These are phyloP conservation scores for Marisa cornuarietis DNA, from an alignment of 1,140 invertebrate genomes.

Conservation along the genomic window DNA sequence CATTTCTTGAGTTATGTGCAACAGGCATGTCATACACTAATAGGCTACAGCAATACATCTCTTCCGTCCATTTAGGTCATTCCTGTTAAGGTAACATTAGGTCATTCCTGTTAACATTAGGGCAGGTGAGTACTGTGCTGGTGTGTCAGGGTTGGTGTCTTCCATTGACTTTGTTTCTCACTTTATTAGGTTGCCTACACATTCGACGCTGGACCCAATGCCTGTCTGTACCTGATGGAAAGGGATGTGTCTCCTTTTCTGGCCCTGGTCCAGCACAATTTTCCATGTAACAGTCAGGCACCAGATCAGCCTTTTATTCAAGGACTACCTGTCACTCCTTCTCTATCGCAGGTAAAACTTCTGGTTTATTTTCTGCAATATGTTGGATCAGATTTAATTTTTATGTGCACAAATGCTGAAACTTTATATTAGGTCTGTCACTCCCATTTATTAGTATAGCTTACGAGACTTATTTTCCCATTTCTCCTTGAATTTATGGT, in stretches of 20 bases:
- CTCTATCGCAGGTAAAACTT: background rate
- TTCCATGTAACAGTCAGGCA: conserved; percentile 70
- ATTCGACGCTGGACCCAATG: conserved; percentile 97
- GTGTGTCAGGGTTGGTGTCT: background rate
- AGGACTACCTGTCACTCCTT: background rate
- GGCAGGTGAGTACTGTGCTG: background rate
- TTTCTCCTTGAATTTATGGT: conserved; percentile 2
- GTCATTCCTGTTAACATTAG: no score
- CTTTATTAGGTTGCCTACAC: conserved; percentile 84
- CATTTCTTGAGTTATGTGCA: no score
- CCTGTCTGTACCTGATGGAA: conserved; percentile 87
- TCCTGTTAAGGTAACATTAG: no score
- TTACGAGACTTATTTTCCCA: background rate
- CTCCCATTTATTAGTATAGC: background rate
- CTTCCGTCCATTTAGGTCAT: background rate
- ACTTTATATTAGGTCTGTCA: background rate
- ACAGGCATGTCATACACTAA: background rate
- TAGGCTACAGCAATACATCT: no score
- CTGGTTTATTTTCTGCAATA: background rate
- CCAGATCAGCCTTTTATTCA: conserved; percentile 1
- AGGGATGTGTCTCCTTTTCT: conserved; percentile 76
- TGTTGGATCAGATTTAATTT: background rate
- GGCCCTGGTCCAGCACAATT: conserved; percentile 71
- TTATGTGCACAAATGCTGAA: background rate
- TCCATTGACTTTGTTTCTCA: background rate